These are phyloP conservation scores for Alauda arvensis DNA, from an alignment of 2,797 vertebrate genomes.

Conservation along the genomic window DNA sequence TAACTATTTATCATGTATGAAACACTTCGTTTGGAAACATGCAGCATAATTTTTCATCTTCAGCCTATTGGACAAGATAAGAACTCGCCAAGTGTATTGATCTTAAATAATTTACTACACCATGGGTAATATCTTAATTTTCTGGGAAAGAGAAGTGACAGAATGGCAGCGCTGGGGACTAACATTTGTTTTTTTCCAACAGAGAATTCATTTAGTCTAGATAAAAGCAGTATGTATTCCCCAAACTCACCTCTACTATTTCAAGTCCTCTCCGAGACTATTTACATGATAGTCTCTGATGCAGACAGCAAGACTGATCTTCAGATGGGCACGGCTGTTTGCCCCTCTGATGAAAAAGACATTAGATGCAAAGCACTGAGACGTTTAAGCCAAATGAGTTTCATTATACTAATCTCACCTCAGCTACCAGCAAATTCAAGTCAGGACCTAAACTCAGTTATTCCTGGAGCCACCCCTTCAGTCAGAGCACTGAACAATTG, in stretches of 20 bases:
- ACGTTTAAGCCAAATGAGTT: neutral
- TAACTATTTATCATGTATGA: conserved; percentile 18
- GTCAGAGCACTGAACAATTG: neutral
- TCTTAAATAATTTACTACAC: conserved; percentile 36
- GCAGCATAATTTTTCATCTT: conserved; percentile 37
- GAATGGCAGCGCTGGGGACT: neutral
- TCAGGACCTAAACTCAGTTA: neutral
- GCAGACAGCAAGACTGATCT: neutral
- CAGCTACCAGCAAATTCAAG: neutral
- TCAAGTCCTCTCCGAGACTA: neutral
- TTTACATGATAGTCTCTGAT: neutral
- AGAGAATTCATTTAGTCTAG: neutral
- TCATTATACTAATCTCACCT: neutral
- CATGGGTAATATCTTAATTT: conserved; percentile 24
- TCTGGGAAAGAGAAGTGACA: conserved; percentile 17
- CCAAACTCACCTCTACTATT: conserved; percentile 3
- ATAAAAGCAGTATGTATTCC: neutral
- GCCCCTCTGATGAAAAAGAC: neutral
- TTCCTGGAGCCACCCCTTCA: neutral
- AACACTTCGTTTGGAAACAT: conserved; percentile 1
- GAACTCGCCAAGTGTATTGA: conserved; percentile 14
- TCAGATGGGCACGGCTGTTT: neutral
- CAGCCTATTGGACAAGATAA: conserved; percentile 25
- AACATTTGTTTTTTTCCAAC: neutral
- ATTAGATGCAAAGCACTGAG: neutral